Evolutionary conservation across 2,113 vertebrate genomes (phyloP).

Genomic region (Rana temporaria): DNA sequence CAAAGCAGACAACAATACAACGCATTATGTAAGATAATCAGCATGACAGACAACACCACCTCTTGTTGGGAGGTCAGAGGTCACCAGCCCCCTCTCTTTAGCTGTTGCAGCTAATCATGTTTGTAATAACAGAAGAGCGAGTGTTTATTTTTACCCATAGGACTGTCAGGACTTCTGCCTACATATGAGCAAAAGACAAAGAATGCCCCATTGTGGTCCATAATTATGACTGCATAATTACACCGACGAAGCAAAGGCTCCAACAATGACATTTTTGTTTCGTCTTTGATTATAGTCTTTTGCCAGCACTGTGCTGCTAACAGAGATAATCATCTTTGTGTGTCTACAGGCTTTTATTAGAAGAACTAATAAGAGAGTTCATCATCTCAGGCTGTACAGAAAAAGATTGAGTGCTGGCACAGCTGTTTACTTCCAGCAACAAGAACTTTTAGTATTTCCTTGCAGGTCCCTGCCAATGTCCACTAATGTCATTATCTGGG

Average conservation of each 20-base stretch:
- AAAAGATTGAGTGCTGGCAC: conserved; percentile 1
- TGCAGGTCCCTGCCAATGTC: neutral
- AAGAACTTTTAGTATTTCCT: neutral
- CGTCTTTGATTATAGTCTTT: conserved; percentile 44
- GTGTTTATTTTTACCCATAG: conserved; percentile 39
- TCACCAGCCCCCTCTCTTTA: neutral
- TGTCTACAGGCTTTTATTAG: conserved; percentile 36
- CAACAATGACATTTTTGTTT: conserved; percentile 31
- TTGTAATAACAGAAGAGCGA: neutral
- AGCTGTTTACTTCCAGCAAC: neutral
- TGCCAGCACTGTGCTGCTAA: conserved; percentile 11
- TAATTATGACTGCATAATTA: conserved; percentile 42
- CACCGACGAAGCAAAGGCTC: conserved; percentile 1
- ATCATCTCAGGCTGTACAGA: neutral
- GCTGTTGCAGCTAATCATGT: neutral
- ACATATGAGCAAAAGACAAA: conserved; percentile 27
- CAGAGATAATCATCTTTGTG: conserved; percentile 43
- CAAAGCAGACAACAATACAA: neutral
- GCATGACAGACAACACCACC: neutral
- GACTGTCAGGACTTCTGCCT: conserved; percentile 38
- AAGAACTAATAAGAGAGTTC: conserved; percentile 27
- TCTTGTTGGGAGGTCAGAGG: neutral
- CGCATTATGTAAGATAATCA: conserved; percentile 5
- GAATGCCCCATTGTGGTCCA: conserved; percentile 19
- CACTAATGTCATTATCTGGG: too few species aligned